Evolutionary conservation across 2,797 vertebrate genomes (phyloP).

Genomic region (Aotus griseimembra): DNA sequence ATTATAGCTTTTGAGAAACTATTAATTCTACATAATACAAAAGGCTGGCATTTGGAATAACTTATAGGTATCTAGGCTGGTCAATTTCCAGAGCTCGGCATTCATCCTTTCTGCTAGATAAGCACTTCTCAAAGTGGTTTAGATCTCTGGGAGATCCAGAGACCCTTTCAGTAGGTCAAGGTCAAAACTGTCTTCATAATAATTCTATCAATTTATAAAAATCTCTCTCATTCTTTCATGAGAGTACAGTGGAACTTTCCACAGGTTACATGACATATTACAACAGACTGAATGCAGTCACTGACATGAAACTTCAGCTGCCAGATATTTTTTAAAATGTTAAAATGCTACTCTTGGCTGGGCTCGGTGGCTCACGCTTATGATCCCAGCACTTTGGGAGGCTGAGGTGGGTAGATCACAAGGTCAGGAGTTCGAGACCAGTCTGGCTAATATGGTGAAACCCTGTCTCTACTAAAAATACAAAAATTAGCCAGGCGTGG

Average conservation of each 20-base stretch:
- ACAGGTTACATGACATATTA: neutral
- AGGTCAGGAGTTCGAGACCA: too few relatives aligned
- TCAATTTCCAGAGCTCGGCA: neutral
- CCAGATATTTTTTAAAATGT: neutral
- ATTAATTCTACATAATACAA: neutral
- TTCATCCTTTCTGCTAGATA: neutral
- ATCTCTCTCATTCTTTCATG: neutral
- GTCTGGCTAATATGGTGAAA: too few relatives aligned
- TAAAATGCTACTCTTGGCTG: neutral
- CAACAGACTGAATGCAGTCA: neutral
- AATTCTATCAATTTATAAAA: neutral
- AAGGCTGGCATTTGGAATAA: neutral
- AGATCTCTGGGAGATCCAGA: neutral
- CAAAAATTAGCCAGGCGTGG: too few relatives aligned
- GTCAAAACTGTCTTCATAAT: conserved; percentile 17
- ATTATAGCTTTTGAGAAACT: neutral
- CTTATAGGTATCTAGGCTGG: neutral
- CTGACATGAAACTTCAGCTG: neutral
- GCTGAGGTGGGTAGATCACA: too few relatives aligned
- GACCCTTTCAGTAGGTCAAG: neutral
- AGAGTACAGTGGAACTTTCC: neutral
- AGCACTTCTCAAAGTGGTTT: neutral
- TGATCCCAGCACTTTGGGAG: too few relatives aligned
- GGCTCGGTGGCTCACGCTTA: too few relatives aligned
- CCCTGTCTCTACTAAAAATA: too few relatives aligned